Evolutionary conservation across 2,113 vertebrate genomes (phyloP).

Genomic region (Scolopax mira): DNA sequence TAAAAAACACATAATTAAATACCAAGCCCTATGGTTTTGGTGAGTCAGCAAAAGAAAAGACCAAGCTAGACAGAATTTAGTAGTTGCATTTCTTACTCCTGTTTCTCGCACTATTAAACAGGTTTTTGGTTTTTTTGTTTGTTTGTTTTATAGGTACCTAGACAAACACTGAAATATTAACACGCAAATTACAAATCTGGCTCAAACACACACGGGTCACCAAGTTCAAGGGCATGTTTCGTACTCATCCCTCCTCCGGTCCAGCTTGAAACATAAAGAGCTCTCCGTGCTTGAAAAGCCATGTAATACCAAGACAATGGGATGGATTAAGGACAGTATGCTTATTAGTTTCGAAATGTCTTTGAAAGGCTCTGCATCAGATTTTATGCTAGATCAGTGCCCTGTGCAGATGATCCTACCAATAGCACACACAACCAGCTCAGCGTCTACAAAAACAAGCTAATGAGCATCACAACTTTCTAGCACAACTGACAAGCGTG

Average conservation of each 20-base stretch:
- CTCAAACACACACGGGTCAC: background rate
- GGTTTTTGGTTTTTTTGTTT: background rate
- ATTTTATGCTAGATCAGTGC: background rate
- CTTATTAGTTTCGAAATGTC: background rate
- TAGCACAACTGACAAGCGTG: too few species aligned
- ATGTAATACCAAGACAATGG: background rate
- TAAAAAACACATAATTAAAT: background rate
- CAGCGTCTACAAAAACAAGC: background rate
- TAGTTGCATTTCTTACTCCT: background rate
- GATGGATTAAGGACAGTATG: background rate
- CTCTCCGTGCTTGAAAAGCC: background rate
- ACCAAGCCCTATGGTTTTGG: background rate
- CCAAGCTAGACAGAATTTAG: background rate
- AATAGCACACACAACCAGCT: background rate
- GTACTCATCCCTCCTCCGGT: background rate
- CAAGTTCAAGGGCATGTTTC: background rate
- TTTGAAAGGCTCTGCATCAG: background rate
- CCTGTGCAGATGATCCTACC: background rate
- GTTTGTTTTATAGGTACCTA: background rate
- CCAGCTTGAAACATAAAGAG: background rate
- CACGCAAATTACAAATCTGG: background rate
- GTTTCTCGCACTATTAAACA: background rate
- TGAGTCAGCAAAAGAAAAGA: slow-evolving; percentile 31
- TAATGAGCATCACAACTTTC: too few species aligned
- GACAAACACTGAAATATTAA: background rate